These are phyloP conservation scores for Scaptomyza pallida DNA, from an alignment of 1,140 invertebrate genomes.

Conservation along the genomic window DNA sequence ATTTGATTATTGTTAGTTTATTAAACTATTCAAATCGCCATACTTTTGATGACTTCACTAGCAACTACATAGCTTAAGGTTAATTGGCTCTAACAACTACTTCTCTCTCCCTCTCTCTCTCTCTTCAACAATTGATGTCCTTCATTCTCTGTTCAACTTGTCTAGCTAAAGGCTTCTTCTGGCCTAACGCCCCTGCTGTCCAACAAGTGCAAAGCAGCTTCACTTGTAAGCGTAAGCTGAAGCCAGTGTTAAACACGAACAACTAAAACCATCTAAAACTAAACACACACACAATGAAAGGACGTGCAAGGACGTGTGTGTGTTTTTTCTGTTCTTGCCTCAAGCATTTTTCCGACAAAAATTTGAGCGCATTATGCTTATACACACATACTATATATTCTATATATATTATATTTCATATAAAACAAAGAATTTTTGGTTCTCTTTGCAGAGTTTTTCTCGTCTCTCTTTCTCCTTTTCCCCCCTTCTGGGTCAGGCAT, in stretches of 20 bases:
- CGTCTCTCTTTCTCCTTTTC: background rate
- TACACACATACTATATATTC: slow-evolving; percentile 27
- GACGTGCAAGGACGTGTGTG: slow-evolving; percentile 4
- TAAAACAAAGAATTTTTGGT: slow-evolving; percentile 51
- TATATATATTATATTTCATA: too few relatives aligned
- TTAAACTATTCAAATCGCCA: too few relatives aligned
- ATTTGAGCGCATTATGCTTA: slow-evolving; percentile 21
- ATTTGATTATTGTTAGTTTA: too few relatives aligned
- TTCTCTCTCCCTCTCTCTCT: background rate
- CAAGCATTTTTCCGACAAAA: background rate
- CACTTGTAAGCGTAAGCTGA: background rate
- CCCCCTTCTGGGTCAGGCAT: slow-evolving; percentile 14
- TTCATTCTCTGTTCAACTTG: background rate
- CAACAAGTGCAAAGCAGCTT: slow-evolving; percentile 3
- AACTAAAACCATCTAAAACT: background rate
- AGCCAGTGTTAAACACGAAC: background rate
- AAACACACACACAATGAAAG: background rate
- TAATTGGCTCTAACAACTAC: too few relatives aligned
- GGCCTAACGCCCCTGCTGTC: slow-evolving; percentile 3
- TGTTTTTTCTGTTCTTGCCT: background rate
- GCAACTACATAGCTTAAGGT: too few relatives aligned
- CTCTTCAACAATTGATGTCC: background rate
- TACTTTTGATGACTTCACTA: too few relatives aligned
- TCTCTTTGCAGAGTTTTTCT: slow-evolving; percentile 30
- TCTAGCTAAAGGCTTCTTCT: too few relatives aligned